phyloP scores from a whole-genome alignment of 1,140 invertebrate species.

The Myzus persicae region DNA sequence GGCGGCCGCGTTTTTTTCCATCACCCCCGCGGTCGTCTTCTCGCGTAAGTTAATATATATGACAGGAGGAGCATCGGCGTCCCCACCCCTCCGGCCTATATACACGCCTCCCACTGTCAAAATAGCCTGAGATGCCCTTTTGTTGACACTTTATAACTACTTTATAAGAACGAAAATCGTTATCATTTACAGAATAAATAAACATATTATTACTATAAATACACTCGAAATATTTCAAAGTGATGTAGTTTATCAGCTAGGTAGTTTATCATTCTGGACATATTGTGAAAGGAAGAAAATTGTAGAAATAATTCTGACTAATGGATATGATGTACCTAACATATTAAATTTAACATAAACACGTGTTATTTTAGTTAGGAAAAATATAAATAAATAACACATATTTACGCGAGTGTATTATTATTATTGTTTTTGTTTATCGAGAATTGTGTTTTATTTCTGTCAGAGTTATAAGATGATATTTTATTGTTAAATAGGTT shows the following conservation, averaged over 20 bases:
- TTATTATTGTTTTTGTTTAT: background rate
- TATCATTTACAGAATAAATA: constrained; percentile 19
- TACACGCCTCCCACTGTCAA: background rate
- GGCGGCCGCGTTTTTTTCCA: background rate
- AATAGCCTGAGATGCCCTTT: background rate
- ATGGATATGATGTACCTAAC: background rate
- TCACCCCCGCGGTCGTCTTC: background rate
- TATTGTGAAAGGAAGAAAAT: background rate
- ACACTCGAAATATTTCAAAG: background rate
- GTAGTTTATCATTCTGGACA: background rate
- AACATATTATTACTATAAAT: constrained; percentile 6
- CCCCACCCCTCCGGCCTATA: background rate
- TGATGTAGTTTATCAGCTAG: background rate
- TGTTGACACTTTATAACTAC: constrained; percentile 13
- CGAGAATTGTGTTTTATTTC: background rate
- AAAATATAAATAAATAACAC: background rate
- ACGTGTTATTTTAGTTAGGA: background rate
- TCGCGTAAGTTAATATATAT: background rate
- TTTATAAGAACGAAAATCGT: constrained; percentile 13
- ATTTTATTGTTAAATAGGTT: background rate
- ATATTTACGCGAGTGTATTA: background rate
- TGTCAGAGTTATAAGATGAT: background rate
- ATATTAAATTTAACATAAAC: background rate
- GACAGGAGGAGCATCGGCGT: background rate
- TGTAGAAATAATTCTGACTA: background rate